These are phyloP conservation scores for Gymnogyps californianus DNA, from an alignment of 2,113 vertebrate genomes.

Conservation along the genomic window DNA sequence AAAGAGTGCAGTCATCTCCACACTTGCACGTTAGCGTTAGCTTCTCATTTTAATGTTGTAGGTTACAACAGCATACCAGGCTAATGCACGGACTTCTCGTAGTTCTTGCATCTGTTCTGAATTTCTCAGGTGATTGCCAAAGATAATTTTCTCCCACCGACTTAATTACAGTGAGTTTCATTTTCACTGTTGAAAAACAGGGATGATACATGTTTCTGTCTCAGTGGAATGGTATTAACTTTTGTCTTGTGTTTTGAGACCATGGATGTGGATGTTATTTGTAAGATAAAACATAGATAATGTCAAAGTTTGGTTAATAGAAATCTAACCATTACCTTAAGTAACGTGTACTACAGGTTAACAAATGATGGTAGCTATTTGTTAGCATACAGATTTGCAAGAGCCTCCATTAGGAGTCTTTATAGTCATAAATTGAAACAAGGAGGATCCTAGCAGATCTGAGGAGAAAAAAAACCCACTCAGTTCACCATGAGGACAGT, in stretches of 20 bases:
- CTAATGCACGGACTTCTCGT: fast-evolving
- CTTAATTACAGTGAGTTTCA: background rate
- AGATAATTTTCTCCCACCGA: background rate
- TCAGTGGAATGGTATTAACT: background rate
- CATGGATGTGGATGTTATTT: background rate
- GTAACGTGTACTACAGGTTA: background rate
- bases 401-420: background rate
- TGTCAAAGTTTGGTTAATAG: background rate
- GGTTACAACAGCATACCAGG: background rate
- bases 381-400: background rate
- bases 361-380: background rate
- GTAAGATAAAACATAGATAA: background rate
- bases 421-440: background rate
- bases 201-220: background rate
- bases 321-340: background rate
- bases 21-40: fast-evolving
- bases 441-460: background rate
- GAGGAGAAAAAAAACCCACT: background rate
- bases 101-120: background rate
- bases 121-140: background rate
- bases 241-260: background rate
- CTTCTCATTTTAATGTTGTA: background rate
- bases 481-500: background rate
- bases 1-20: background rate
- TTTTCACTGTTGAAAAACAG: background rate